These are phyloP conservation scores for Peribatodes rhomboidaria DNA, from an alignment of 2,888 invertebrate species.

Conservation along the genomic window DNA sequence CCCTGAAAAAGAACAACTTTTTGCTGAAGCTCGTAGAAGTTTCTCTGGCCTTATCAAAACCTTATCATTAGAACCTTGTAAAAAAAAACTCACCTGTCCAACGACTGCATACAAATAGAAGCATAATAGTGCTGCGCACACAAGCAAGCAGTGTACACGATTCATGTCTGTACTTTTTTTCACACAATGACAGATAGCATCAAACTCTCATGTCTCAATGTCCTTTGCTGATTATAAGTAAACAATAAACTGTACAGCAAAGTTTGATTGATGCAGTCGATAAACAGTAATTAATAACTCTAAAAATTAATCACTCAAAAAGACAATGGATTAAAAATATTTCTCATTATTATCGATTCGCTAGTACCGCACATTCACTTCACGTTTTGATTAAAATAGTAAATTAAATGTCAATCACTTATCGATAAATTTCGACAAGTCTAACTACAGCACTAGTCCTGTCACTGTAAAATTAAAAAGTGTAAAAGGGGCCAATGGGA, in stretches of 20 bases:
- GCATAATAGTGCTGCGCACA: slow-evolving; percentile 61
- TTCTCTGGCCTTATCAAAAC: slow-evolving; percentile 32
- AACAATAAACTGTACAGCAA: slow-evolving; percentile 37
- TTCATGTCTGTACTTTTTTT: slow-evolving; percentile 60
- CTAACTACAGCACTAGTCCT: slow-evolving; percentile 33
- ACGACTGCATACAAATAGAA: slow-evolving; percentile 55
- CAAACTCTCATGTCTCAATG: slow-evolving; percentile 53
- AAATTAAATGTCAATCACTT: slow-evolving; percentile 35
- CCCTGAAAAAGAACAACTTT: slow-evolving; percentile 9
- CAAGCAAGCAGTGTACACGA: slow-evolving; percentile 59
- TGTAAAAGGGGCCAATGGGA: slow-evolving; percentile 6
- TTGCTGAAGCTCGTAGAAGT: slow-evolving; percentile 21
- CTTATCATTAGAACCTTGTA: slow-evolving; percentile 26
- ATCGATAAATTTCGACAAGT: slow-evolving; percentile 18
- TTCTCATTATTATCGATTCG: slow-evolving; percentile 39
- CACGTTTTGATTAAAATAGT: slow-evolving; percentile 34
- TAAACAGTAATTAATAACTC: slow-evolving; percentile 45
- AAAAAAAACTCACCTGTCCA: slow-evolving; percentile 62
- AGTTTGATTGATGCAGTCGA: slow-evolving; percentile 41
- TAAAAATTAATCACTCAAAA: slow-evolving; percentile 41
- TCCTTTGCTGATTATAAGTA: slow-evolving; percentile 44
- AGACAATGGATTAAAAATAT: slow-evolving; percentile 34
- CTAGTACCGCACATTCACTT: slow-evolving; percentile 41
- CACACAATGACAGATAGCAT: slow-evolving; percentile 47
- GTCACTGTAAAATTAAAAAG: slow-evolving; percentile 24